Percentiles rank a stretch among this genome's conserved stretches.
Conservation (phyloP, 2,113 vertebrate genomes). For the Odobenus rosmarus region DNA sequence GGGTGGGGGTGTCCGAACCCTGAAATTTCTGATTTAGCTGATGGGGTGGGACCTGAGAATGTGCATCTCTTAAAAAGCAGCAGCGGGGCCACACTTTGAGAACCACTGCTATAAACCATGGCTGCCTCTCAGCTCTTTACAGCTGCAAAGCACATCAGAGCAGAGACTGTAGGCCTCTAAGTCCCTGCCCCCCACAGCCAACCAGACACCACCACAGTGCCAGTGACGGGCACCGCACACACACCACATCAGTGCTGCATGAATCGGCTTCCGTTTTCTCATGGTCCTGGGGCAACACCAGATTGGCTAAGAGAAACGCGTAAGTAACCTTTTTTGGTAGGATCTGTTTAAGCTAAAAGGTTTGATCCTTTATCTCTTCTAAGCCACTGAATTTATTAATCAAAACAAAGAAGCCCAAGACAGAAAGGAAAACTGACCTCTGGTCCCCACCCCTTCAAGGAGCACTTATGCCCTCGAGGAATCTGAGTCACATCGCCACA, state of each 20-base stretch:
- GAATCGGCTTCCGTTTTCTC: rapidly evolving
- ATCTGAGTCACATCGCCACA: background rate
- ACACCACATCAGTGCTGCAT: rapidly evolving
- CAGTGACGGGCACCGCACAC: background rate
- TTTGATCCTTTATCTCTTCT: background rate
- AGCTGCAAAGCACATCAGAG: background rate
- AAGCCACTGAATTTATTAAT: background rate
- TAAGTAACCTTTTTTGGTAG: background rate
- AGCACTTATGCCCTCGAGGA: background rate
- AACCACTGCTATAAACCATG: background rate
- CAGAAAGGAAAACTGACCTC: background rate
- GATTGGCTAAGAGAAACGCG: background rate
- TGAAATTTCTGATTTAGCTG: background rate
- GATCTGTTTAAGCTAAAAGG: background rate
- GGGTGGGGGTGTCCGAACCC: too few relatives aligned
- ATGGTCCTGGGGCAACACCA: background rate
- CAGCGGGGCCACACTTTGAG: background rate
- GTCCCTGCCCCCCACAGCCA: rapidly evolving
- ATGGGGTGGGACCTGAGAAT: background rate
- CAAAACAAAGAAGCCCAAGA: background rate
- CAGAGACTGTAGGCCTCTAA: rapidly evolving
- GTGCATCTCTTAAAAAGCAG: background rate
- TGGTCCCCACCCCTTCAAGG: background rate
- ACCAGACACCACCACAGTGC: rapidly evolving
- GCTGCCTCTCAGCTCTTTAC: background rate